phyloP scores from a whole-genome alignment of 1,140 invertebrate species.

The Calliphora vicina region DNA sequence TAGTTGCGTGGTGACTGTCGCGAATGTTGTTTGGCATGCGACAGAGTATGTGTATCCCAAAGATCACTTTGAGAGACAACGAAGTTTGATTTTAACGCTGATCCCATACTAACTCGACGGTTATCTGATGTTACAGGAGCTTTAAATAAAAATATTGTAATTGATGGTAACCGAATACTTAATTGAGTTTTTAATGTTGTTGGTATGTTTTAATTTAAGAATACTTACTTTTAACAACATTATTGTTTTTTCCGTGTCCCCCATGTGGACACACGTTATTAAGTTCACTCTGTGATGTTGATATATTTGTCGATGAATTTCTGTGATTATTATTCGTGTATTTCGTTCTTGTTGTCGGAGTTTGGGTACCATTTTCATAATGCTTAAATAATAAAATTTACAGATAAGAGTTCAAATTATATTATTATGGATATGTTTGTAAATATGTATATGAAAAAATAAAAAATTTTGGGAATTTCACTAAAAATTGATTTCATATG shows the following conservation, averaged over 20 bases:
- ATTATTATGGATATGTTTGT: too few species aligned
- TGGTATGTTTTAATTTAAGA: too few species aligned
- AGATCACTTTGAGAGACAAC: conserved; percentile 71
- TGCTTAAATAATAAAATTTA: conserved; percentile 38
- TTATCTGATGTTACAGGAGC: conserved; percentile 57
- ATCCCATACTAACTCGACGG: conserved; percentile 59
- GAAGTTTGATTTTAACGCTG: conserved; percentile 67
- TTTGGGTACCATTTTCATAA: conserved; percentile 58
- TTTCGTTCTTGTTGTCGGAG: conserved; percentile 56
- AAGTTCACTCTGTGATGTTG: conserved; percentile 59
- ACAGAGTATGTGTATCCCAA: conserved; percentile 71
- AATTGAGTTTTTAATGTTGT: neutral
- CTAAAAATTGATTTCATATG: too few species aligned
- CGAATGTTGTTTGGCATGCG: conserved; percentile 67
- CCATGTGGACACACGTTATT: conserved; percentile 59
- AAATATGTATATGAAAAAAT: too few species aligned
- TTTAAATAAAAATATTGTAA: conserved; percentile 32
- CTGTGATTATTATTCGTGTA: conserved; percentile 53
- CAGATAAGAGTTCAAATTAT: neutral
- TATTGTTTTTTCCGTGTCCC: conserved; percentile 39
- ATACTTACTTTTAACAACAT: conserved; percentile 38
- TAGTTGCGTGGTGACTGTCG: conserved; percentile 62
- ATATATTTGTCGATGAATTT: conserved; percentile 59
- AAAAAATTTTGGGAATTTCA: too few species aligned
- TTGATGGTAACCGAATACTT: neutral